Conservation (phyloP, 2,888 invertebrate species). For the Amiota communis region DNA sequence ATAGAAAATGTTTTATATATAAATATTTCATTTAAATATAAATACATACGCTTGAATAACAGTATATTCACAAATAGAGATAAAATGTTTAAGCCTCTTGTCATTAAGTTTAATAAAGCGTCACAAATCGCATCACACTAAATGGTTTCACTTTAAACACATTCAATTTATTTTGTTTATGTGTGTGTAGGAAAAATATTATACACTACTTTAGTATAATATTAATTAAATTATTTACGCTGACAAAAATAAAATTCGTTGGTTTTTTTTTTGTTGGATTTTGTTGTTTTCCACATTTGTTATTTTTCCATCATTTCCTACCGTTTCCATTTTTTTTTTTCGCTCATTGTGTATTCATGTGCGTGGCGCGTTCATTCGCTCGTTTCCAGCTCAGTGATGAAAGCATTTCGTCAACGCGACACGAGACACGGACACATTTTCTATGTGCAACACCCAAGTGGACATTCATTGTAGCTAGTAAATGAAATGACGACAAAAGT, state of each 20-base stretch:
- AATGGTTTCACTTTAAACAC: too few species aligned
- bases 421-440: constrained; percentile 19
- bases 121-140: too few species aligned
- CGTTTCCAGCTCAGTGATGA: constrained; percentile 64
- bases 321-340: not conserved
- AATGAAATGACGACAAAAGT: too few species aligned
- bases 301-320: constrained; percentile 6
- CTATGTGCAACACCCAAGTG: not conserved
- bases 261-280: not conserved
- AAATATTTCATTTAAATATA: too few species aligned
- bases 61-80: too few species aligned
- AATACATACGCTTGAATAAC: too few species aligned
- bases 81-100: too few species aligned
- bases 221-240: constrained; percentile 18
- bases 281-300: not conserved
- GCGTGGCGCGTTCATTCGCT: constrained; percentile 16
- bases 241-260: not conserved
- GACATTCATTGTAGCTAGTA: too few species aligned
- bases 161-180: too few species aligned
- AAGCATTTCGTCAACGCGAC: constrained; percentile 58
- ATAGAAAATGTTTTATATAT: too few species aligned
- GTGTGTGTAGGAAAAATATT: too few species aligned
- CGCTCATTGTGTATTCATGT: constrained; percentile 17
- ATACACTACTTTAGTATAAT: not conserved
- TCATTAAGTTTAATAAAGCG: too few species aligned